Conservation (phyloP, 2,888 invertebrate species). For the Ophion ventricosus region DNA sequence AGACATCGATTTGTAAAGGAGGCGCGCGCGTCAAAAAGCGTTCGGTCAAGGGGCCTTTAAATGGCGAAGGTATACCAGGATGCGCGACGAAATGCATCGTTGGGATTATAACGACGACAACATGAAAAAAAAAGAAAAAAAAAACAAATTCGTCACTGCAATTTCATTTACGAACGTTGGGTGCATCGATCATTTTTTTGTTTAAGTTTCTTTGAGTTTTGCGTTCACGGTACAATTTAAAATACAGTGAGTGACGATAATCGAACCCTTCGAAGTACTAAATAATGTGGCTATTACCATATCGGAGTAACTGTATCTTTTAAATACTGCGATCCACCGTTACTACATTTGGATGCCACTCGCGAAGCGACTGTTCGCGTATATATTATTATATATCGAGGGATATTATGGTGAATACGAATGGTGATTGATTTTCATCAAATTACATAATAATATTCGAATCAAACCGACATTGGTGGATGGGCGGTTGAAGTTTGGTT, state of each 20-base stretch:
- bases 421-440: neutral
- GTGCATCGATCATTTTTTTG: constrained; percentile 2
- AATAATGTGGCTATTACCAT: neutral
- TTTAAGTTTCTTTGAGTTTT: neutral
- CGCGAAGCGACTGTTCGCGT: neutral
- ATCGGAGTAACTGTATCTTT: neutral
- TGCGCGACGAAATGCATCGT: neutral
- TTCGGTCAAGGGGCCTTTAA: neutral
- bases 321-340: neutral
- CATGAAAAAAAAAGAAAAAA: neutral
- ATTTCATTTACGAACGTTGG: neutral
- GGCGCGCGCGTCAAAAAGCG: constrained; percentile 3
- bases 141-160: constrained; percentile 4
- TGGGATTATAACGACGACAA: neutral
- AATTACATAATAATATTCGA: neutral
- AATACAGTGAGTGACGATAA: constrained; percentile 39
- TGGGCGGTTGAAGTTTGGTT: no score
- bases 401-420: neutral
- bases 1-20: constrained; percentile 12
- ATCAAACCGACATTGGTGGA: no score
- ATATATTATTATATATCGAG: neutral
- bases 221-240: constrained; percentile 31
- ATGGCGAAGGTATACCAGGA: neutral
- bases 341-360: neutral
- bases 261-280: neutral